Percentiles rank a stretch among this genome's conserved stretches.
Conservation (phyloP, 2,888 invertebrate species). For the Mythimna impura region DNA sequence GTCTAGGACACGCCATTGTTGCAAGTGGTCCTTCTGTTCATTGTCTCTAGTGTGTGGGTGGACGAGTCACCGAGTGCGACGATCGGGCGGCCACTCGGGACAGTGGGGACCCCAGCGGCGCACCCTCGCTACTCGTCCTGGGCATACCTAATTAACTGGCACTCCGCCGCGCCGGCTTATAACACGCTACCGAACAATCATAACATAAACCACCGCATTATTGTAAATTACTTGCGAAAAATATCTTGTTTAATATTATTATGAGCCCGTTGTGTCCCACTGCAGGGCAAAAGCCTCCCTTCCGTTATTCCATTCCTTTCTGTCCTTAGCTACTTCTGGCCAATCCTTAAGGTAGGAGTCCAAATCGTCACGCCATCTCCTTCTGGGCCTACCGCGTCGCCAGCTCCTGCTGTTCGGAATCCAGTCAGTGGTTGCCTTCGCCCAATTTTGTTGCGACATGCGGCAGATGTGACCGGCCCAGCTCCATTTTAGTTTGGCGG, state of each 20-base stretch:
- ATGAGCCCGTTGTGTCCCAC: too few relatives aligned
- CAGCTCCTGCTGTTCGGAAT: too few relatives aligned
- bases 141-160: conserved; percentile 39
- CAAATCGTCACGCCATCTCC: too few relatives aligned
- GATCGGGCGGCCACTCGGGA: conserved; percentile 3
- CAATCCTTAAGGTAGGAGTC: too few relatives aligned
- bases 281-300: too few relatives aligned
- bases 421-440: too few relatives aligned
- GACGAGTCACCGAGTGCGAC: conserved; percentile 37
- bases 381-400: too few relatives aligned
- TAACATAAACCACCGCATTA: not conserved
- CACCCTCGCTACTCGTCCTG: conserved; percentile 35
- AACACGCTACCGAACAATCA: conserved; percentile 29
- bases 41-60: conserved; percentile 15
- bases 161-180: not conserved
- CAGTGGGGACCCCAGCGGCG: not conserved
- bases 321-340: too few relatives aligned
- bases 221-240: not conserved
- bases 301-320: too few relatives aligned
- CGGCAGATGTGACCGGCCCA: too few relatives aligned
- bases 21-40: not conserved
- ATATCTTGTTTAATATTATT: not conserved
- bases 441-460: too few relatives aligned
- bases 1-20: not conserved
- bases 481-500: too few relatives aligned